Conservation (phyloP, 2,888 invertebrate genomes). For the Heliconius sara region DNA sequence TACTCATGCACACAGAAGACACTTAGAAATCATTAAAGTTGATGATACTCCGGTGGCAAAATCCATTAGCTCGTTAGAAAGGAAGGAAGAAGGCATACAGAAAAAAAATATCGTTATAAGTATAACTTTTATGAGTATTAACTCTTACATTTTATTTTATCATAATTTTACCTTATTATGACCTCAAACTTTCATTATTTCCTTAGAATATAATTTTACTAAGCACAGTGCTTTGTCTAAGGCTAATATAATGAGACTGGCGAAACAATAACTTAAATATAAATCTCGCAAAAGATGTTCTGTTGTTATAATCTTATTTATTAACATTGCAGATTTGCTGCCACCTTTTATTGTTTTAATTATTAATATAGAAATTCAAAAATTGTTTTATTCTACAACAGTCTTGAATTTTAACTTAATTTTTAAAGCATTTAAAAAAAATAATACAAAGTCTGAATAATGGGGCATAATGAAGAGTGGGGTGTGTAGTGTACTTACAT, state of each 20-base stretch:
- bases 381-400: background rate
- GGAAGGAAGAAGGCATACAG: no score
- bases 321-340: constrained; percentile 4
- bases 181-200: background rate
- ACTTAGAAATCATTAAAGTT: background rate
- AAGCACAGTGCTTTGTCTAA: constrained; percentile 2
- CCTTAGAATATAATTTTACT: constrained; percentile 18
- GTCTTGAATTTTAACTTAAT: no score
- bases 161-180: background rate
- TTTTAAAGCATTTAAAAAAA: no score
- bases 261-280: constrained; percentile 18
- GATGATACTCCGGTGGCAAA: no score
- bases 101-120: no score
- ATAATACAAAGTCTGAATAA: no score
- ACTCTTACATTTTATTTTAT: no score
- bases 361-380: background rate
- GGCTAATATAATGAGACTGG: constrained; percentile 10
- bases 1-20: background rate
- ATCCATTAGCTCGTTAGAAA: no score
- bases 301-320: constrained; percentile 17
- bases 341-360: background rate
- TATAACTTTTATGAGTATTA: no score
- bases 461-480: no score
- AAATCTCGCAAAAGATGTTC: constrained; percentile 13
- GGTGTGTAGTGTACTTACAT: no score